Evolutionary conservation across 53 echinoderm and acorn worm genomes (phyloP).

Genomic region (Paracentrotus lividus): DNA sequence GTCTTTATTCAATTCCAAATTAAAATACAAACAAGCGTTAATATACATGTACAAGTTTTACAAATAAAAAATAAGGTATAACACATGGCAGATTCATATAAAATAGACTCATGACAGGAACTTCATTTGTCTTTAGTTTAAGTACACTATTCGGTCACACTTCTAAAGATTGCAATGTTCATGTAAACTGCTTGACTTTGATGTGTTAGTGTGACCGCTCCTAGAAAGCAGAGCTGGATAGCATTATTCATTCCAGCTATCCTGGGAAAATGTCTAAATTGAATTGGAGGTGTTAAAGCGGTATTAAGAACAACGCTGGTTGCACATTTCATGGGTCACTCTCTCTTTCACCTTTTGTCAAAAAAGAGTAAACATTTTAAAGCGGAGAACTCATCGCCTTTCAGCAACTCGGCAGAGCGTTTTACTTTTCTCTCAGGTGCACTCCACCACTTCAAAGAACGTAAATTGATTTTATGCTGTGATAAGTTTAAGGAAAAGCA

Average conservation of each 20-base stretch:
- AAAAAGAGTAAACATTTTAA: constrained; percentile 44
- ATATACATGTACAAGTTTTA: too few relatives aligned
- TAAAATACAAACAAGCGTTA: too few relatives aligned
- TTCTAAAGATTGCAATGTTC: too few relatives aligned
- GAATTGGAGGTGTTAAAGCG: constrained; percentile 40
- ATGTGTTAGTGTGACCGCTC: too few relatives aligned
- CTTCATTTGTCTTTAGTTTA: too few relatives aligned
- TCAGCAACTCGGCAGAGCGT: constrained; percentile 4
- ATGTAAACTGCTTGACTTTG: too few relatives aligned
- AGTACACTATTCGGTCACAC: too few relatives aligned
- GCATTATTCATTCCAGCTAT: background rate
- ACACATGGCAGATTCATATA: too few relatives aligned
- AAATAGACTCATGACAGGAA: too few relatives aligned
- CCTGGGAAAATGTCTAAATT: constrained; percentile 44
- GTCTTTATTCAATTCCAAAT: too few relatives aligned
- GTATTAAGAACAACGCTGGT: constrained; percentile 23
- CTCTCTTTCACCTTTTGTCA: constrained; percentile 49
- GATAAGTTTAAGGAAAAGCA: constrained; percentile 35
- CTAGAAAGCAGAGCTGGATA: background rate
- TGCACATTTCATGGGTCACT: constrained; percentile 50
- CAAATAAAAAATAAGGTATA: too few relatives aligned
- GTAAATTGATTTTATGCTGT: constrained; percentile 45
- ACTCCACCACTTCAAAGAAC: constrained; percentile 32
- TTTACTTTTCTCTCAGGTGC: constrained; percentile 7
- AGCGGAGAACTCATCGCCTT: constrained; percentile 39